Base-by-base conservation (phyloP, 2,113 vertebrate species). In the Neotragus moschatus region DNA sequence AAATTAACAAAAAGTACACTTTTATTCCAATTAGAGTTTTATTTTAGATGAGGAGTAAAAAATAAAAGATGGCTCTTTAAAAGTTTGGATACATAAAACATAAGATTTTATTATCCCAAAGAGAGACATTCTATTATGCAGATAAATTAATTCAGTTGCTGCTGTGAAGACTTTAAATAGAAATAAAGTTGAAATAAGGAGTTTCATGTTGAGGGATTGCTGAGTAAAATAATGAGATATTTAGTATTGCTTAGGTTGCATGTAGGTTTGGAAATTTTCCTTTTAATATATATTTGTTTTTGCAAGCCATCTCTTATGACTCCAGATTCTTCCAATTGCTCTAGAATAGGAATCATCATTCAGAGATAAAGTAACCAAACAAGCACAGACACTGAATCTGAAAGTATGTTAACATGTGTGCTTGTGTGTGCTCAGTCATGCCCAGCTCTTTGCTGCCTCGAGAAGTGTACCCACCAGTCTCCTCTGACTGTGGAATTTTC, bases 11-110 rank as follows among this genome's bases (percentile, higher is more conserved):
- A 96, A 97, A 60, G 9, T 86, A 66, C 9, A 85, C 16, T 86
- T 90, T 90, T 90, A 91, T 84, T 84, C 15, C 88, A 96, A 88
- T 94, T 96, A 58, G 33, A 77, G 10, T 94, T 97, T 95, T 90
- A 63, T 77, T 96, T 96, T 94, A 92, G 26, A 21, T 61, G 81
- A 84, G 17, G 39, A 60, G 6, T n/a, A 25, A 51, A 56, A 96
- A 73, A 39, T 70, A 90, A 85, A 19, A 61, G 36, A 87, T 84
- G 43, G 86, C 1, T 26, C 47, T 1, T 97, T 98, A 98, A 98
- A 98, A 98, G 14, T 58, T 88, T 92, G 86, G 97, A 98, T 96
- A 90, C 70, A 96, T 97, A 98, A 98, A 98, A 96, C 21, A 21
- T 93, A 66, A 63, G 84, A 15, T 98, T 98, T 98, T 98, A 97